Conservation (phyloP, 2,797 vertebrate species). For the Muraenolepis orangiensis region DNA sequence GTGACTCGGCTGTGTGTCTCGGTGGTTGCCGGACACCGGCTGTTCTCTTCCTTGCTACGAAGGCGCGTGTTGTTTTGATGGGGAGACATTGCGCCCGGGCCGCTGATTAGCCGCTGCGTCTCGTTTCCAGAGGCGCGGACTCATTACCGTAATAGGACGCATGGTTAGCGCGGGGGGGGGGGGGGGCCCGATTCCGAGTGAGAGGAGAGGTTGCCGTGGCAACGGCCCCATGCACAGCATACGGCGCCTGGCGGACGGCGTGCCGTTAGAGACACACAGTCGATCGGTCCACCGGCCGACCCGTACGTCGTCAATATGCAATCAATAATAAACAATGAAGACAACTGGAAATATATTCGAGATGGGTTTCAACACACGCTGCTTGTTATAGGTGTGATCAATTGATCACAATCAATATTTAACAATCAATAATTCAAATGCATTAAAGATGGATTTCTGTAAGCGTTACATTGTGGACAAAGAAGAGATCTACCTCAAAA, state of each 20-base stretch:
- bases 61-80: slow-evolving; percentile 16
- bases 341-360: not conserved
- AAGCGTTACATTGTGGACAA: not conserved
- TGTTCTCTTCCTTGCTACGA: slow-evolving; percentile 19
- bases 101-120: slow-evolving; percentile 49
- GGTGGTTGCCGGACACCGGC: not conserved
- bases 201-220: slow-evolving; percentile 44
- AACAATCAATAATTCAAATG: not conserved
- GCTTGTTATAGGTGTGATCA: too few species aligned
- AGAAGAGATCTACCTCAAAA: not conserved
- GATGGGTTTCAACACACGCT: not conserved
- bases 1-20: not conserved
- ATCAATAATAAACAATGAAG: not conserved
- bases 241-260: not conserved
- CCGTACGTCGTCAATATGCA: not conserved
- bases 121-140: slow-evolving; percentile 46
- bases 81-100: slow-evolving; percentile 10
- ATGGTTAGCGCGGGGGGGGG: slow-evolving; percentile 34
- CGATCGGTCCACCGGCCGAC: not conserved
- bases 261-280: not conserved
- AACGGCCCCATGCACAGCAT: slow-evolving; percentile 30
- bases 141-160: slow-evolving; percentile 41
- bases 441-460: not conserved
- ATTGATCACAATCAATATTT: not conserved
- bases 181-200: too few species aligned